phyloP scores from a whole-genome alignment of 1,140 invertebrate genomes.

The Psix sp. region DNA sequence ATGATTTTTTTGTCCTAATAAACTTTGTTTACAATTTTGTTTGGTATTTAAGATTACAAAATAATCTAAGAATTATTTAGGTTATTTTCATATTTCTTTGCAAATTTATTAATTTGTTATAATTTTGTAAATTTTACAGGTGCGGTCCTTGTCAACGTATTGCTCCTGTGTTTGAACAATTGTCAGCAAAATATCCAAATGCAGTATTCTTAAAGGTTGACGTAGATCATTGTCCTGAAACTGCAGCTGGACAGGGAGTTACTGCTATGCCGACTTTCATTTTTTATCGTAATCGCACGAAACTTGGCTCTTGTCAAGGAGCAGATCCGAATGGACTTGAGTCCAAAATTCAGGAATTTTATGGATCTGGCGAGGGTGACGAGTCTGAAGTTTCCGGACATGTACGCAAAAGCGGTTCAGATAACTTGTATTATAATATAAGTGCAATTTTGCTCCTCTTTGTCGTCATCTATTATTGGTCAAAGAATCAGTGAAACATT shows the following conservation, averaged over 20 bases:
- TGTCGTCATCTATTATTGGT: constrained; percentile 68
- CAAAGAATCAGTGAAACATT: constrained; percentile 53
- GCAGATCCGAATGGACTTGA: constrained; percentile 89
- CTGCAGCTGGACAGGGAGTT: constrained; percentile 89
- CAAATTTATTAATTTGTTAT: constrained; percentile 7
- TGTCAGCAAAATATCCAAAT: constrained; percentile 90
- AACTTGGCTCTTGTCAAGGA: constrained; percentile 88
- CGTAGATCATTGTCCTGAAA: constrained; percentile 92
- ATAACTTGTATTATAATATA: constrained; percentile 68
- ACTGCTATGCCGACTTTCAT: constrained; percentile 98
- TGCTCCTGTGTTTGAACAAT: constrained; percentile 91
- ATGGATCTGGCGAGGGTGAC: constrained; percentile 82
- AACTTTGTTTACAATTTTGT: constrained; percentile 30
- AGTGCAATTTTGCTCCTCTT: constrained; percentile 69
- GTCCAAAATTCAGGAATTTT: constrained; percentile 92
- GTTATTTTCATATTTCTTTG: constrained; percentile 16
- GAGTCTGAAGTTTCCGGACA: constrained; percentile 85
- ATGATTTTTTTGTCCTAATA: too few relatives aligned
- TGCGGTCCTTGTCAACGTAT: constrained; percentile 97
- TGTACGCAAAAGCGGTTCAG: constrained; percentile 78
- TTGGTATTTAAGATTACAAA: constrained; percentile 2
- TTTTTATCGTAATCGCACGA: constrained; percentile 90
- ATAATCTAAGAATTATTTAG: too few relatives aligned
- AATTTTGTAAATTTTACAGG: constrained; percentile 81
- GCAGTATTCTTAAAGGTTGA: constrained; percentile 97